Evolutionary conservation across 1,140 invertebrate species (phyloP).

Genomic region (Drosophila lacertosa): DNA sequence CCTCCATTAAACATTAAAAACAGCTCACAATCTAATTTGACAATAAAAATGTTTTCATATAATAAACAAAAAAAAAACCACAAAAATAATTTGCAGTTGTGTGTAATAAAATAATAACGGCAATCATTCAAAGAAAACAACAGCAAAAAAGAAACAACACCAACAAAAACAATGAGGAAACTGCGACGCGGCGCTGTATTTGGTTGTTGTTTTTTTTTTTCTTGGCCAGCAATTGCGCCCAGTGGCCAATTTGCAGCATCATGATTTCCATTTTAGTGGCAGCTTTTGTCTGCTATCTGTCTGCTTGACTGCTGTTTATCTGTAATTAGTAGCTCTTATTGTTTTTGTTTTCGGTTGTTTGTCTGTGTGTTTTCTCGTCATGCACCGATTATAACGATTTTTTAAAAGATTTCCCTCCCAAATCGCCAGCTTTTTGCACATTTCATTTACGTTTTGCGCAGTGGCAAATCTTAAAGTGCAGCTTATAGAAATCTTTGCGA

Average conservation of each 20-base stretch:
- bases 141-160: conserved; percentile 9
- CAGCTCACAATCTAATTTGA: conserved; percentile 54
- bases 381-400: conserved; percentile 42
- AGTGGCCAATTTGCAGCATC: conserved; percentile 30
- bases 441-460: background rate
- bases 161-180: conserved; percentile 52
- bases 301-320: conserved; percentile 9
- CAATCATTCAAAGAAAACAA: conserved; percentile 54
- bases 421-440: background rate
- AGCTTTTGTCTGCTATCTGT: background rate
- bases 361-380: conserved; percentile 33
- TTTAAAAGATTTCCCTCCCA: background rate
- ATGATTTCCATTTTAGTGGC: conserved; percentile 20
- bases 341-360: background rate
- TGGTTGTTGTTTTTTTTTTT: conserved; percentile 11
- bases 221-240: conserved; percentile 22
- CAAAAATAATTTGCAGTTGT: conserved; percentile 39
- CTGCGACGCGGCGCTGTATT: conserved; percentile 21
- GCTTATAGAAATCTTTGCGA: background rate
- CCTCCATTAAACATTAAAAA: conserved; percentile 38
- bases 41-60: conserved; percentile 38
- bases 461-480: background rate
- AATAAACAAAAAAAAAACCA: conserved; percentile 37
- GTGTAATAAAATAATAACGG: conserved; percentile 69
- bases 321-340: conserved; percentile 12